Conservation (phyloP, 2,797 vertebrate species). For the Pyrrhura leucotis region DNA sequence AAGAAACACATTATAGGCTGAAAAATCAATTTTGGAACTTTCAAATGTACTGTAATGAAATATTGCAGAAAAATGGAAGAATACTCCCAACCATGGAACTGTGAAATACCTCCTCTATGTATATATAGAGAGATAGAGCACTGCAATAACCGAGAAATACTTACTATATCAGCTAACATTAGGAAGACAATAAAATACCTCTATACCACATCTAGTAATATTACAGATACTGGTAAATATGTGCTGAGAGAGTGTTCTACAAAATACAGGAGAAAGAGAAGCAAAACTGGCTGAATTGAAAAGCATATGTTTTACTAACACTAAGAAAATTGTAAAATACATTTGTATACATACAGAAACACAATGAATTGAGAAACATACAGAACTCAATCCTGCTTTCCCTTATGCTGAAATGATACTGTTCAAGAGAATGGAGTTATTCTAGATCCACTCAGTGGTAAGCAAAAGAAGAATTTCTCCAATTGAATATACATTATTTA, state of each 20-base stretch:
- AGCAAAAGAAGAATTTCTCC: background rate
- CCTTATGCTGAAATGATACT: background rate
- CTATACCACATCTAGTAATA: slow-evolving; percentile 27
- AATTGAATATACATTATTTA: background rate
- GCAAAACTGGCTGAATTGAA: slow-evolving; percentile 4
- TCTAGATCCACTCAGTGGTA: background rate
- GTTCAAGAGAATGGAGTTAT: background rate
- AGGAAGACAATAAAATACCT: slow-evolving; percentile 54
- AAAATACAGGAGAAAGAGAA: slow-evolving; percentile 19
- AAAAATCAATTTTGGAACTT: slow-evolving; percentile 68
- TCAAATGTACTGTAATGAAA: slow-evolving; percentile 47
- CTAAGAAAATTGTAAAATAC: background rate
- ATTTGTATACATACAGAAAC: background rate
- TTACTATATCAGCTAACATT: slow-evolving; percentile 57
- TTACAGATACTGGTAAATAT: slow-evolving; percentile 42
- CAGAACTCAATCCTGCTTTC: background rate
- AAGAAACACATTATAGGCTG: slow-evolving; percentile 43
- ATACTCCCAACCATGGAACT: slow-evolving; percentile 30
- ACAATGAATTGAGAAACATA: background rate
- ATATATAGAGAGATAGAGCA: slow-evolving; percentile 22
- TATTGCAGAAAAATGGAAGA: slow-evolving; percentile 42
- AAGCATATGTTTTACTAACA: background rate
- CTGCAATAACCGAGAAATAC: slow-evolving; percentile 52
- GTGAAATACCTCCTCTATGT: slow-evolving; percentile 44
- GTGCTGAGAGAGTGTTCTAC: slow-evolving; percentile 6